Evolutionary conservation across 2,888 invertebrate genomes (phyloP), one percentile per base, ranked within the genome.

Genomic region (Xestia c-nigrum): DNA sequence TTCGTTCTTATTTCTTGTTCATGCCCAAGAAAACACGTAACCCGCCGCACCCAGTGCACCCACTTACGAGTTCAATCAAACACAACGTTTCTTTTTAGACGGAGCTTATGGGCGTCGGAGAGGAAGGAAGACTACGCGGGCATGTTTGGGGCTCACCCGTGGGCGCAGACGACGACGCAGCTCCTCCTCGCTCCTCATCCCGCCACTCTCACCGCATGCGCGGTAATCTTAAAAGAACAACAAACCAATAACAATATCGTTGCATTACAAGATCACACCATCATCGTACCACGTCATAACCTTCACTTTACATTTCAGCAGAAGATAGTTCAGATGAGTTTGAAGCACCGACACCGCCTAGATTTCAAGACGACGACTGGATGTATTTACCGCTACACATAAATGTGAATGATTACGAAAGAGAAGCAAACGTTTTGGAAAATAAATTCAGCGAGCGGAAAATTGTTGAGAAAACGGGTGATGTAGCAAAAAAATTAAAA

Each of bases 251-350:
- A 91, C 85, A 87, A 72, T 91, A 89, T 85, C 90, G 89, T 91
- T 90, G 87, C 85, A 84, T 87, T 87, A 84, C 81, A 87, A 89
- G 86, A 89, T 88, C 91, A 87, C 91, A 88, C 87, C 91, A 91
- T 90, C 93, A 91, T 91, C 93, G 90, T 91, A 90, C 87, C 90
- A 92, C 94, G 90, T 93, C 94, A 94, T 95, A 96, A 96, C 93
- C 89, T 90, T 94, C 93, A 93, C 95, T 96, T 95, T 96, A 91
- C 93, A 92, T 96, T 96, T 95, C 96, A 96, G 95, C 95, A 89
- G 95, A 95, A 91, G 95, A 96, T 93, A 96, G 96, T 92, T 96
- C 96, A 91, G 96, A 96, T 93, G 96, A 96, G 92, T 94, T 91
- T 90, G 96, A 95, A 91, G 93, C 91, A 85, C 91, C 93, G 87